phyloP scores from a whole-genome alignment of 2,113 vertebrate genomes.

The Marcusenius ussheri region DNA sequence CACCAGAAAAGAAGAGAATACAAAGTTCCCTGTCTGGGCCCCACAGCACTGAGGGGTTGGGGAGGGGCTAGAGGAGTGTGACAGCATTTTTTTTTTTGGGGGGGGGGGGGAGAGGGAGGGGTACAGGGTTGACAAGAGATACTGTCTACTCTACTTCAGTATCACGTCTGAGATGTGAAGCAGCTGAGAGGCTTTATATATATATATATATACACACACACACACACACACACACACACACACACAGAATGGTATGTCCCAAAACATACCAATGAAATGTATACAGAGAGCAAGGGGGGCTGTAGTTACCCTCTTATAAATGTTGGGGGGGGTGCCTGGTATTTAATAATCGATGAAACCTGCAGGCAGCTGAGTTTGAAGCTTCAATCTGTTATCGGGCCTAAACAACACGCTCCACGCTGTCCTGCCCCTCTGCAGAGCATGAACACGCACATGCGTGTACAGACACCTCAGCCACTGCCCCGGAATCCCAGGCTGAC shows the following conservation, averaged over 20 bases:
- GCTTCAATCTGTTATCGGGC: background rate
- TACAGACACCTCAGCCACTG: background rate
- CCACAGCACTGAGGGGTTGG: background rate
- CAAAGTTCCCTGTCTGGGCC: background rate
- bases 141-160: background rate
- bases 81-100: too few relatives aligned
- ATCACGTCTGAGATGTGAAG: background rate
- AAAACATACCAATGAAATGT: background rate
- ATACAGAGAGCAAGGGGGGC: background rate
- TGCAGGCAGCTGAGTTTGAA: background rate
- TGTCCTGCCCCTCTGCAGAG: background rate
- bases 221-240: background rate
- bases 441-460: conserved; percentile 2
- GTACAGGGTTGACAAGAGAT: background rate
- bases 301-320: background rate
- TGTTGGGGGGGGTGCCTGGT: background rate
- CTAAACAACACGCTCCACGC: background rate
- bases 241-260: background rate
- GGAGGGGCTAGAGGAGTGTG: too few relatives aligned
- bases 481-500: background rate
- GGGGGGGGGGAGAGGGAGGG: too few relatives aligned
- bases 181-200: too few relatives aligned
- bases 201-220: too few relatives aligned
- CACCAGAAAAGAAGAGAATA: background rate
- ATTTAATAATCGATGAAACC: background rate